Evolutionary conservation across 2,888 invertebrate genomes (phyloP).

Genomic region (Tachina lurida): DNA sequence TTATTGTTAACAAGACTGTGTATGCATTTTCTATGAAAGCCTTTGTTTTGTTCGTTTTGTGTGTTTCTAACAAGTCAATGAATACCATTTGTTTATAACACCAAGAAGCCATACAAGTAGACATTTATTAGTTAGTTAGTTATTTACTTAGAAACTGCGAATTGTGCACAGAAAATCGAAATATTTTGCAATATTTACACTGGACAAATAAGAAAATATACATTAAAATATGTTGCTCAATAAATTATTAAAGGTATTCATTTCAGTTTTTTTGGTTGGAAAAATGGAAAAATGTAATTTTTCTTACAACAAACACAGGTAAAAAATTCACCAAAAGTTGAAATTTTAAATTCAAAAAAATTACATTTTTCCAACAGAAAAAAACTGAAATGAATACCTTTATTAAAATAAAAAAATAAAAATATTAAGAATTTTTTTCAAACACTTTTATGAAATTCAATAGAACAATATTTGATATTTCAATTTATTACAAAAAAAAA

Average conservation of each 20-base stretch:
- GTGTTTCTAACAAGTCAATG: slow-evolving; percentile 14
- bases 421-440: no score
- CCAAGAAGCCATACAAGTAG: slow-evolving; percentile 66
- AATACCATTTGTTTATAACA: slow-evolving; percentile 60
- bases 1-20: not conserved
- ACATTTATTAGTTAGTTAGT: slow-evolving; percentile 32
- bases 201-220: slow-evolving; percentile 25
- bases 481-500: no score
- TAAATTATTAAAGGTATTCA: not conserved
- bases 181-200: slow-evolving; percentile 51
- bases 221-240: not conserved
- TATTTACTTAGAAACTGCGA: slow-evolving; percentile 58
- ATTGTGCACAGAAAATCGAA: slow-evolving; percentile 19
- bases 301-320: no score
- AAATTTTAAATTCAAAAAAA: no score
- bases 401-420: slow-evolving; percentile 10
- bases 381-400: no score
- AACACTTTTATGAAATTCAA: no score
- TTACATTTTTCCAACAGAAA: no score
- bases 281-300: no score
- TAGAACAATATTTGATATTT: no score
- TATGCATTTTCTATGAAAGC: slow-evolving; percentile 16
- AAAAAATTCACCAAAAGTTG: no score
- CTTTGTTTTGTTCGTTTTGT: slow-evolving; percentile 22
- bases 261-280: no score